Evolutionary conservation across 2,113 vertebrate species (phyloP).

Genomic region (Cromileptes altivelis): DNA sequence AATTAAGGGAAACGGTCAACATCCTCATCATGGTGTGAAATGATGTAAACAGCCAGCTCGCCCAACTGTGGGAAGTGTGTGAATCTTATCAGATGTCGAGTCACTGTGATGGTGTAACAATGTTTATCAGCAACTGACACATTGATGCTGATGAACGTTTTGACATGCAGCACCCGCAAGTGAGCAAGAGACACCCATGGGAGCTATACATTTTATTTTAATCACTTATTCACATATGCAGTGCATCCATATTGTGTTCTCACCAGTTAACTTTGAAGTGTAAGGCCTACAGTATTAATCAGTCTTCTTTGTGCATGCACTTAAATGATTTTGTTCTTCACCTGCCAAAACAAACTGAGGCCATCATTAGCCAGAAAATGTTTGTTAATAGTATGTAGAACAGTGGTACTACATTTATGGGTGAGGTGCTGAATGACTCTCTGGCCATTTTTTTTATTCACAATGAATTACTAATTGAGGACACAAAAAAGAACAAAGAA

Average conservation of each 20-base stretch:
- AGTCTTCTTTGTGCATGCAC: too few species aligned
- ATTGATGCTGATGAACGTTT: not conserved
- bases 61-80: not conserved
- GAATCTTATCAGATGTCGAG: slow-evolving; percentile 16
- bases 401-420: too few species aligned
- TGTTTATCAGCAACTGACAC: slow-evolving; percentile 32
- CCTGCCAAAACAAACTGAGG: not conserved
- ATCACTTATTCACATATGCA: too few species aligned
- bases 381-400: too few species aligned
- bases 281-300: not conserved
- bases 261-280: not conserved
- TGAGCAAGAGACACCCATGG: not conserved
- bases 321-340: not conserved
- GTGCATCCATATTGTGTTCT: not conserved
- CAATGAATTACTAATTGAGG: too few species aligned
- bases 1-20: not conserved
- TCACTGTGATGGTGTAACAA: not conserved
- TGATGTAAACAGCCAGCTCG: not conserved
- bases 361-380: too few species aligned
- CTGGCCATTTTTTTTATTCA: too few species aligned
- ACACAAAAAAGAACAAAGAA: too few species aligned
- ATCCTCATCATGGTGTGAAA: not conserved
- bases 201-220: not conserved
- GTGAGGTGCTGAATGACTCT: too few species aligned
- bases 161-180: not conserved